Percentiles rank a stretch among this genome's conserved stretches.
Evolutionary conservation across 2,113 vertebrate genomes (phyloP).

Genomic region (Corvus hawaiiensis): DNA sequence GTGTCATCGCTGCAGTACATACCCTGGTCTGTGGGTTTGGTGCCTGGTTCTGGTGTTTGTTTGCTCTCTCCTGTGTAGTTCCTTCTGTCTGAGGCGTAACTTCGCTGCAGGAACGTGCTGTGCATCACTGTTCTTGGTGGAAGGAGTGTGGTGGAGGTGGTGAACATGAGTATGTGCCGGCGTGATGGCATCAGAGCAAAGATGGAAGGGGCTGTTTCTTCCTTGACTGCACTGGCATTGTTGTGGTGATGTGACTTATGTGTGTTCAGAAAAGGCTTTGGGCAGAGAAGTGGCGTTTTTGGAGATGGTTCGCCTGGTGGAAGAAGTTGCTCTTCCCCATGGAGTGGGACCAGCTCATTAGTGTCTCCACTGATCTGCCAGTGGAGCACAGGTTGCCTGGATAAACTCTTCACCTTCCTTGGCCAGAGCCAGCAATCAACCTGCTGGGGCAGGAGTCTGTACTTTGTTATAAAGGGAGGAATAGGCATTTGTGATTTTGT

Average conservation of each 20-base stretch:
- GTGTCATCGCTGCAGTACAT: neutral
- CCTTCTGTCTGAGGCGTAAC: neutral
- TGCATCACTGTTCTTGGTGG: accelerated
- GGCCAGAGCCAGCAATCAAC: neutral
- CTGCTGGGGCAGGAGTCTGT: neutral
- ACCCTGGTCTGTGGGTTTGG: neutral
- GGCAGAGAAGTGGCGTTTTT: neutral
- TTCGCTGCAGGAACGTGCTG: neutral
- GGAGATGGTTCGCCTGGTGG: neutral
- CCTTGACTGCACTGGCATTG: neutral
- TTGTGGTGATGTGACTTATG: neutral
- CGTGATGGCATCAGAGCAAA: neutral
- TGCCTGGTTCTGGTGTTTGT: neutral
- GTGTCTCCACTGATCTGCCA: neutral
- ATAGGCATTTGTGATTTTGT: neutral
- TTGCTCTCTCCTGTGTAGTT: neutral
- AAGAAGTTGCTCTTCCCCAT: neutral
- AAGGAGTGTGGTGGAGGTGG: neutral
- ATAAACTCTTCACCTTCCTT: neutral
- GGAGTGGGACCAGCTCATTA: neutral
- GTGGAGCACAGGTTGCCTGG: neutral
- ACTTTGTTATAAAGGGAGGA: neutral
- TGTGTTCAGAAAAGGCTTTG: neutral
- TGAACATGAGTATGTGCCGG: accelerated
- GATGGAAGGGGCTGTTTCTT: neutral